These are phyloP conservation scores for Urocolius indicus DNA, from an alignment of 2,113 vertebrate species.

Conservation along the genomic window DNA sequence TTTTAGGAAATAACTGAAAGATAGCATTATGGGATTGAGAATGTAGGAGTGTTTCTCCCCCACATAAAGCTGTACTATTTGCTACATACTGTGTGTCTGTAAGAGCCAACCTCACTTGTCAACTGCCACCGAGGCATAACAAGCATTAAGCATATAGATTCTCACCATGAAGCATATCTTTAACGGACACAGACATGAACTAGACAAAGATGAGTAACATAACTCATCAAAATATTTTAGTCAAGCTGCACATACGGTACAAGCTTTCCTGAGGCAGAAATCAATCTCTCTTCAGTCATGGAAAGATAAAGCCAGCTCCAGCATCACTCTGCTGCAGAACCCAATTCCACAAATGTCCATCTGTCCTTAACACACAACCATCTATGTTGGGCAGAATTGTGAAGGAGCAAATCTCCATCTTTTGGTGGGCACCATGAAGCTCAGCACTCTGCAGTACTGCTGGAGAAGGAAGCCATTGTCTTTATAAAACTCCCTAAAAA, in stretches of 20 bases:
- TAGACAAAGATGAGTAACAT: background rate
- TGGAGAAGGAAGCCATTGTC: background rate
- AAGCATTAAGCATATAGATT: background rate
- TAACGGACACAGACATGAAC: background rate
- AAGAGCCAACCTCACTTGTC: background rate
- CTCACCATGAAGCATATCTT: background rate
- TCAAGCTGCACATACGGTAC: background rate
- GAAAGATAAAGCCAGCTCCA: constrained; percentile 11
- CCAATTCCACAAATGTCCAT: background rate
- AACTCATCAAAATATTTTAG: background rate
- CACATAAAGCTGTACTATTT: background rate
- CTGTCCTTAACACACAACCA: background rate
- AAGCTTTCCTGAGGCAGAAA: constrained; percentile 56
- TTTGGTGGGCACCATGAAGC: background rate
- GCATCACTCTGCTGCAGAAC: background rate
- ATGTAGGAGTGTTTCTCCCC: background rate
- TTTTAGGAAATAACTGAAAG: background rate
- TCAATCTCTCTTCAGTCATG: constrained; percentile 16
- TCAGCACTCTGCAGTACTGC: background rate
- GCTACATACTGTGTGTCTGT: background rate
- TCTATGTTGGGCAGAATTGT: background rate
- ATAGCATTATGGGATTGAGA: background rate
- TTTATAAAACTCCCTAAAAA: background rate
- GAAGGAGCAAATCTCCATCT: background rate
- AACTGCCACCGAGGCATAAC: background rate